Evolutionary conservation across 2,888 invertebrate genomes (phyloP).

Genomic region (Acrocyrtus sp.): DNA sequence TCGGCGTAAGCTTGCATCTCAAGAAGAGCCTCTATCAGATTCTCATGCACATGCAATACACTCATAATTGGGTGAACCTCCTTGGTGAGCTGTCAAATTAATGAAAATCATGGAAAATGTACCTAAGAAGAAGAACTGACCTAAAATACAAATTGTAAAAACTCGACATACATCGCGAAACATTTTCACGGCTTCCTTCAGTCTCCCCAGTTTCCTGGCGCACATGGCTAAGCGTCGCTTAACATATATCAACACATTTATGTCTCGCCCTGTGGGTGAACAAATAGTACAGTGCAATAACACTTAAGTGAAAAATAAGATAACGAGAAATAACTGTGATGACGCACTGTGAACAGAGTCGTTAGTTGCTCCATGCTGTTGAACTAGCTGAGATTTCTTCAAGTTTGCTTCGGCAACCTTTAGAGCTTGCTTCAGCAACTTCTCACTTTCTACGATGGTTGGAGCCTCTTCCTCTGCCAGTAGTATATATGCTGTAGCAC

Average conservation of each 20-base stretch:
- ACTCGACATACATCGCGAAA: slow-evolving; percentile 80
- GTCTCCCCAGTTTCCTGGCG: slow-evolving; percentile 89
- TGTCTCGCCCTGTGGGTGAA: slow-evolving; percentile 77
- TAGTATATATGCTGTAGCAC: slow-evolving; percentile 93
- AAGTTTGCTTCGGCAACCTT: slow-evolving; percentile 86
- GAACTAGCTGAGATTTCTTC: slow-evolving; percentile 80
- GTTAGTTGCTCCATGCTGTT: slow-evolving; percentile 78
- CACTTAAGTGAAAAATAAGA: too few species aligned
- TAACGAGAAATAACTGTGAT: too few species aligned
- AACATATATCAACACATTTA: slow-evolving; percentile 93
- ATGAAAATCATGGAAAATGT: slow-evolving; percentile 6
- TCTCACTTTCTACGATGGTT: slow-evolving; percentile 88
- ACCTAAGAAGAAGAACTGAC: background rate
- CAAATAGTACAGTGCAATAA: too few species aligned
- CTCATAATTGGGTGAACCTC: slow-evolving; percentile 96
- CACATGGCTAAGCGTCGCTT: slow-evolving; percentile 97
- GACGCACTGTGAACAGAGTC: slow-evolving; percentile 80
- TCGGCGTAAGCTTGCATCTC: slow-evolving; percentile 98
- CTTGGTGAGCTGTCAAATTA: slow-evolving; percentile 78
- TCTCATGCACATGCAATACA: slow-evolving; percentile 93
- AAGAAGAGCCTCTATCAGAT: slow-evolving; percentile 92
- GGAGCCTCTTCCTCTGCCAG: slow-evolving; percentile 97
- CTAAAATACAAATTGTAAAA: background rate
- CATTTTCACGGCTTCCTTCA: slow-evolving; percentile 96
- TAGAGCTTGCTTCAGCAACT: slow-evolving; percentile 82